A percentile compares a stretch with the other conserved stretches of the same genome.
Conservation (phyloP, 2,888 invertebrate genomes). For the Drosophila fulvimacula region DNA sequence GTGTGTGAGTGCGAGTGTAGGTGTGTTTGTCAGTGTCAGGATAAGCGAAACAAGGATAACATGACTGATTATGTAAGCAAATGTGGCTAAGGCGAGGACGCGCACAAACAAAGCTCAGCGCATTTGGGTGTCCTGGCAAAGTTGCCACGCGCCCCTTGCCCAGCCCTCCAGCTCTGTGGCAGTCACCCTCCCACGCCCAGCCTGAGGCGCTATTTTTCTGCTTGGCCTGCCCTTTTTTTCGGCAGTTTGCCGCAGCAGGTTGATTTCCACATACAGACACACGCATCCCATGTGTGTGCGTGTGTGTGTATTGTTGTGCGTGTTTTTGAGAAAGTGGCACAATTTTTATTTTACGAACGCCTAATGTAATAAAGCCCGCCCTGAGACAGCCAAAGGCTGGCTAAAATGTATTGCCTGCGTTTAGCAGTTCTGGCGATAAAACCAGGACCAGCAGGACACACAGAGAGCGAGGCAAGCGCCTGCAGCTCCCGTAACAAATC, state of each 20-base stretch:
- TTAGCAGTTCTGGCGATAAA: constrained; percentile 78
- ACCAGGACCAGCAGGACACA: constrained; percentile 48
- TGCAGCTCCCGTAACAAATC: constrained; percentile 68
- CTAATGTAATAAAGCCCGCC: constrained; percentile 80
- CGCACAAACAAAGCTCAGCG: constrained; percentile 45
- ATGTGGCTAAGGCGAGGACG: constrained; percentile 38
- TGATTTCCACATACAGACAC: constrained; percentile 50
- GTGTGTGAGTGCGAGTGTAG: constrained; percentile 11
- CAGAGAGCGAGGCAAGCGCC: neutral
- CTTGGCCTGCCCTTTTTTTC: constrained; percentile 66
- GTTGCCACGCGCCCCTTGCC: neutral
- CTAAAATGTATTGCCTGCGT: constrained; percentile 75
- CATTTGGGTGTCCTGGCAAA: constrained; percentile 24
- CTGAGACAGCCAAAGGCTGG: constrained; percentile 50
- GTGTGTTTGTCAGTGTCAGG: constrained; percentile 31
- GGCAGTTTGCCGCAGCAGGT: constrained; percentile 75
- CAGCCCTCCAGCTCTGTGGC: neutral
- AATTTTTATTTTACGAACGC: constrained; percentile 80
- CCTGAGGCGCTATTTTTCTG: constrained; percentile 48
- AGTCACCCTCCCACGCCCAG: constrained; percentile 1
- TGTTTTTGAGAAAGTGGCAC: constrained; percentile 77
- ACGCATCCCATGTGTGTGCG: constrained; percentile 14
- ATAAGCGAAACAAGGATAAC: constrained; percentile 73
- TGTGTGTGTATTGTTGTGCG: constrained; percentile 58
- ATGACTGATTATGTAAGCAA: constrained; percentile 82